These are phyloP conservation scores for Nomada hirtipes DNA, from an alignment of 2,888 invertebrate species.

Conservation along the genomic window DNA sequence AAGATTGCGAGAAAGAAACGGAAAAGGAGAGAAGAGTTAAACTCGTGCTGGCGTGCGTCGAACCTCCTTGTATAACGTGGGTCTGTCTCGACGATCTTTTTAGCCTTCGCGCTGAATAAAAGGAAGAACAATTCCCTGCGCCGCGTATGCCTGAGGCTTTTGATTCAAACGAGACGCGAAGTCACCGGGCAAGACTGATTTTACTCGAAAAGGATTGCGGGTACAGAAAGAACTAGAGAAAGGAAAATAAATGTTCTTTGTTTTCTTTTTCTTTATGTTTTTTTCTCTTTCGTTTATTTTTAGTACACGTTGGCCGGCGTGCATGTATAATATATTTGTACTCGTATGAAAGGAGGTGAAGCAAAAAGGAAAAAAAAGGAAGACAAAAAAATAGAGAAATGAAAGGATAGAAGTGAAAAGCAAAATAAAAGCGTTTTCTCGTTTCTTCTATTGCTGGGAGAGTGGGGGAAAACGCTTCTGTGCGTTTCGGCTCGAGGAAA, in stretches of 20 bases:
- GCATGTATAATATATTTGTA: background rate
- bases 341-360: background rate
- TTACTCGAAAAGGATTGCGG: slow-evolving; percentile 68
- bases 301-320: slow-evolving; percentile 4
- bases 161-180: slow-evolving; percentile 74
- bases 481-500: slow-evolving; percentile 30
- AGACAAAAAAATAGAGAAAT: background rate
- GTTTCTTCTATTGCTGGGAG: background rate
- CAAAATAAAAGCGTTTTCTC: background rate
- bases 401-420: background rate
- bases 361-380: background rate
- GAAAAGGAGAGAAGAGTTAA: slow-evolving; percentile 24
- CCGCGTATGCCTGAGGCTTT: slow-evolving; percentile 80
- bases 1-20: background rate
- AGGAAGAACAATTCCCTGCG: slow-evolving; percentile 68
- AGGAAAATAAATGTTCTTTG: slow-evolving; percentile 34
- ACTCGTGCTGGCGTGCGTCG: slow-evolving; percentile 67
- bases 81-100: slow-evolving; percentile 47
- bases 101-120: slow-evolving; percentile 57
- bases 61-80: slow-evolving; percentile 49
- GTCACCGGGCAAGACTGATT: slow-evolving; percentile 80
- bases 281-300: slow-evolving; percentile 21
- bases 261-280: background rate
- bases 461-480: background rate
- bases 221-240: background rate